Evolutionary conservation across 2,113 vertebrate species (phyloP).

Genomic region (Myotis lucifugus): DNA sequence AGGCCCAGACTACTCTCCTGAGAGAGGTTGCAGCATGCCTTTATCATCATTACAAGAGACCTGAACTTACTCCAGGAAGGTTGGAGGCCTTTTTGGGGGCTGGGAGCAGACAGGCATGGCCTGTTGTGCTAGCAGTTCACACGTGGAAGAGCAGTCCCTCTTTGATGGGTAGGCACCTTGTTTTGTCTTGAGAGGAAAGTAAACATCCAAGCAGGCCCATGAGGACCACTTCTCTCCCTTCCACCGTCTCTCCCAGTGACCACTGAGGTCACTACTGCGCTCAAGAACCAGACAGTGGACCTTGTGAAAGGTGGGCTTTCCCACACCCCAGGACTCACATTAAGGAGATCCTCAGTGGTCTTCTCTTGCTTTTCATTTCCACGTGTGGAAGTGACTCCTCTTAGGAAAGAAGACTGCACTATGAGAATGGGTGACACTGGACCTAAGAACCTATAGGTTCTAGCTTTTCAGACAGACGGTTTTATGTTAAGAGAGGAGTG

Average conservation of each 20-base stretch:
- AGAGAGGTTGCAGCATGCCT: background rate
- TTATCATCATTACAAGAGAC: background rate
- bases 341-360: background rate
- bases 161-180: background rate
- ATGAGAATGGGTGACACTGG: background rate
- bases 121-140: background rate
- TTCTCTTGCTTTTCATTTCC: background rate
- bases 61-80: background rate
- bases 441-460: background rate
- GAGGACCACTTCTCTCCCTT: background rate
- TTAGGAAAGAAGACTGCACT: background rate
- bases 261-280: background rate
- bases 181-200: background rate
- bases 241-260: background rate
- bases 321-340: background rate
- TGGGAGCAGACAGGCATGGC: accelerated
- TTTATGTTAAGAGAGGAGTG: background rate
- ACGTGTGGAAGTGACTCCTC: background rate
- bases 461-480: background rate
- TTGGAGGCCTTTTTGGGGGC: background rate
- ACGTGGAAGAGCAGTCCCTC: no score
- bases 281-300: accelerated
- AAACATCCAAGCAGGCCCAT: background rate
- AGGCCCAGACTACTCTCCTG: background rate
- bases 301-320: accelerated